Percentiles rank a stretch among this genome's conserved stretches.
These are phyloP conservation scores for Rhagonycha fulva DNA, from an alignment of 2,888 invertebrate species.

Conservation along the genomic window DNA sequence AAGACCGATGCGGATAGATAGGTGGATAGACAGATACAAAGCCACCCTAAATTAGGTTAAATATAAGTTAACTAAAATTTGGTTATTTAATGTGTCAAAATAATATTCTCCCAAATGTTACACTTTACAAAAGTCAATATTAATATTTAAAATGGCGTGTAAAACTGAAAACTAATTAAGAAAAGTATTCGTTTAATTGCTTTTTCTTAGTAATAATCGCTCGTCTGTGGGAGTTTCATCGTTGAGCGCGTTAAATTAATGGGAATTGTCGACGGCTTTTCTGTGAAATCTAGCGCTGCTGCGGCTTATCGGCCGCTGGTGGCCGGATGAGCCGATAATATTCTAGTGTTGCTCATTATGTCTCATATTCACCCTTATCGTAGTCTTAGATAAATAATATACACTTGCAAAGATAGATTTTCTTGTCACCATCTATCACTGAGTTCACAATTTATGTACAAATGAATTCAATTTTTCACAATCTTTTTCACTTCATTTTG, in stretches of 20 bases:
- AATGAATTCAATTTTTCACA: background rate
- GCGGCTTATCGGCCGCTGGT: conserved; percentile 49
- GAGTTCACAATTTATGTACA: background rate
- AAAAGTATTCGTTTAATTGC: conserved; percentile 55
- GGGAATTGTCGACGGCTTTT: conserved; percentile 52
- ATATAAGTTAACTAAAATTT: background rate
- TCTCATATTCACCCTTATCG: conserved; percentile 40
- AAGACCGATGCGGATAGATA: conserved; percentile 20
- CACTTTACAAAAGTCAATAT: conserved; percentile 40
- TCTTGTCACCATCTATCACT: conserved; percentile 22
- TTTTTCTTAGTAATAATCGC: conserved; percentile 48
- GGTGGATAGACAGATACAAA: background rate
- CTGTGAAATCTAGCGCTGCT: conserved; percentile 50
- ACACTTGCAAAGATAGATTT: conserved; percentile 29
- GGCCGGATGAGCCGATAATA: conserved; percentile 47
- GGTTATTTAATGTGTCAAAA: conserved; percentile 16
- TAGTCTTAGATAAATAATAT: conserved; percentile 41
- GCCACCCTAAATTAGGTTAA: background rate
- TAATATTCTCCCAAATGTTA: conserved; percentile 29
- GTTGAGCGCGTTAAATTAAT: conserved; percentile 53
- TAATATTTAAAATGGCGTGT: conserved; percentile 50
- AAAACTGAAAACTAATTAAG: conserved; percentile 54
- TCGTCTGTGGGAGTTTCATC: conserved; percentile 49
- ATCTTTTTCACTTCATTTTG: background rate
- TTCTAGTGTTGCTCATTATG: conserved; percentile 45